Base-by-base conservation (phyloP, 2,113 vertebrate species). In the Percopsis transmontana region DNA sequence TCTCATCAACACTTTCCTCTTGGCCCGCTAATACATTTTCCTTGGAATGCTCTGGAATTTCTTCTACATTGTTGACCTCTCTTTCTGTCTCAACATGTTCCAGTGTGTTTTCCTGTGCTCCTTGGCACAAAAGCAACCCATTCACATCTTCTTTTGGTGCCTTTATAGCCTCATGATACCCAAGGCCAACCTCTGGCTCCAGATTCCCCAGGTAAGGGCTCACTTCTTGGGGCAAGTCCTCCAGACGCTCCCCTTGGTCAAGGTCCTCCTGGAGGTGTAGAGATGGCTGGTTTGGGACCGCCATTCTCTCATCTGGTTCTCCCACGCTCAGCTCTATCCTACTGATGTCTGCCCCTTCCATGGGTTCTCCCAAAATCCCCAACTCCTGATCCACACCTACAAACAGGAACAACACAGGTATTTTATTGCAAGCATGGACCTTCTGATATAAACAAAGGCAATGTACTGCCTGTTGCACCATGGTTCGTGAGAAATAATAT, bases 1-100 rank as follows among this genome's bases (percentile, higher is more conserved):
- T 62, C 67, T 79, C 81, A 20, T 90, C 82, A 38, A 76, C 66
- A n/a, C 79, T 73, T 63, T 86, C 87, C 8, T 74, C 70, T 2
- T 57, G 63, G 9, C 68, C 70, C 1, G 33, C 0, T 0, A 48
- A 20, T 38, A 20, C 44, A 0, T 62, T 41, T 6, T 27, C 64
- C n/a, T 41, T 40, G 14, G 74, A 61, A 12, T 45, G 27, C n/a
- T 67, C 50, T 0, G 51, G 20, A 8, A 39, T 58, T 0, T 7
- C 65, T 52, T 62, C 68, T 12, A 19, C 57, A 38, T 53, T 41
- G 10, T 79, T 57, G 20, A 84, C 71, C 48, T 66, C 68, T 42
- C 44, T 76, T 1, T 66, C 6, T 1, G 67, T 6, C 2, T 68
- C 58, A 4, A 74, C 85, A 0, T 74, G 1, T 8, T 75, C 74